Evolutionary conservation across 1,140 invertebrate genomes (phyloP).

Genomic region (Myzus persicae): DNA sequence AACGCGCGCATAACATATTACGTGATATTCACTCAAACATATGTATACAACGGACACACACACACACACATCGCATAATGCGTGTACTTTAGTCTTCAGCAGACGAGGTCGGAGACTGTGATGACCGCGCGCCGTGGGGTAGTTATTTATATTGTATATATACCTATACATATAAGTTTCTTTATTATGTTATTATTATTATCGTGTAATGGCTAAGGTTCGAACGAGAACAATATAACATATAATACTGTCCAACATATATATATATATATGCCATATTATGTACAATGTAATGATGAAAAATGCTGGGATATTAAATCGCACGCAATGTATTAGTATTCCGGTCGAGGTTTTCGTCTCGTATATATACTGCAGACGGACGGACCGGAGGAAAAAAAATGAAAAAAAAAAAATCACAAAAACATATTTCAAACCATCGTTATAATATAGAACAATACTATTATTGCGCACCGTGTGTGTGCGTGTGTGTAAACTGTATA

Average conservation of each 20-base stretch:
- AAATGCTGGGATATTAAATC: background rate
- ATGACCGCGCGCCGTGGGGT: background rate
- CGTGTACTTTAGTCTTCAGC: background rate
- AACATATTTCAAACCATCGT: background rate
- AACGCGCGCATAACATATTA: background rate
- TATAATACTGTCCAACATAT: background rate
- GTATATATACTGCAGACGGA: too few relatives aligned
- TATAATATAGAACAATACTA: background rate
- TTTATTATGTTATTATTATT: slow-evolving; percentile 9
- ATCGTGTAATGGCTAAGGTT: background rate
- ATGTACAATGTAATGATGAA: background rate
- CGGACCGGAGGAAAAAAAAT: background rate
- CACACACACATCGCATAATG: background rate
- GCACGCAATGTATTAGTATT: background rate
- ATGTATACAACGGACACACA: background rate
- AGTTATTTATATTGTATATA: background rate
- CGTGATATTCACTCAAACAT: background rate
- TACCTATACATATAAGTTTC: background rate
- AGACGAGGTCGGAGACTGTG: background rate
- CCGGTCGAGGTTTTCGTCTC: background rate
- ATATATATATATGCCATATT: too few relatives aligned
- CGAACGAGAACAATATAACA: background rate
- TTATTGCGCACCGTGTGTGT: background rate
- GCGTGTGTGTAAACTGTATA: background rate
- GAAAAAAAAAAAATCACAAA: background rate